Evolutionary conservation across 2,888 invertebrate genomes (phyloP).

Genomic region (Muscina levida): DNA sequence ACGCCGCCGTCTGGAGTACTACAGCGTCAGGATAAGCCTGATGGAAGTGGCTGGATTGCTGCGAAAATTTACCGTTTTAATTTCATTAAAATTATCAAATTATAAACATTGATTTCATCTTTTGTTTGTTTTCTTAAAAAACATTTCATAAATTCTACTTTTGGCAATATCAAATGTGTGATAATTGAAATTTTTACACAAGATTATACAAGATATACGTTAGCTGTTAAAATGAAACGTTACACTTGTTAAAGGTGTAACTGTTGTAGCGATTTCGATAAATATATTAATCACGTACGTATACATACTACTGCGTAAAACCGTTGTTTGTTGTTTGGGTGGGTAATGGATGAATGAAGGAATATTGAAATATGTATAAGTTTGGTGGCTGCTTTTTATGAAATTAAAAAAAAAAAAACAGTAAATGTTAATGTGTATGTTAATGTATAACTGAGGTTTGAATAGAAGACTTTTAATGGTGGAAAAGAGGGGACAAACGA

Average conservation of each 20-base stretch:
- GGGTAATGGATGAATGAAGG: background rate
- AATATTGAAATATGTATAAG: too few relatives aligned
- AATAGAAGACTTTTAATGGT: too few relatives aligned
- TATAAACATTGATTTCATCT: conserved; percentile 61
- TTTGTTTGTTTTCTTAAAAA: conserved; percentile 44
- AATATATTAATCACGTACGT: background rate
- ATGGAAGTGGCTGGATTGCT: background rate
- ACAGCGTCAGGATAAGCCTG: too few relatives aligned
- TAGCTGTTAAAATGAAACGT: conserved; percentile 4
- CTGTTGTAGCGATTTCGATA: conserved; percentile 22
- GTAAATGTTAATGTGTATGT: too few relatives aligned
- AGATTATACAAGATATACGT: too few relatives aligned
- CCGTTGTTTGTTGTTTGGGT: background rate
- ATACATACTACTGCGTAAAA: conserved; percentile 12
- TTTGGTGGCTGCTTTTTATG: too few relatives aligned
- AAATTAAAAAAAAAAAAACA: too few relatives aligned
- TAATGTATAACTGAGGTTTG: too few relatives aligned
- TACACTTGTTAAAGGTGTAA: background rate
- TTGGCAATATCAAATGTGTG: conserved; percentile 10
- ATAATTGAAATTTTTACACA: conserved; percentile 11
- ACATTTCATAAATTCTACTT: background rate
- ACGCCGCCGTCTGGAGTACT: background rate
- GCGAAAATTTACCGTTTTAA: conserved; percentile 67
- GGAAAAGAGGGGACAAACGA: too few relatives aligned
- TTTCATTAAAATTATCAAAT: conserved; percentile 72